Evolutionary conservation across 2,797 vertebrate species (phyloP).

Genomic region (Chelidonichthys spinosus): DNA sequence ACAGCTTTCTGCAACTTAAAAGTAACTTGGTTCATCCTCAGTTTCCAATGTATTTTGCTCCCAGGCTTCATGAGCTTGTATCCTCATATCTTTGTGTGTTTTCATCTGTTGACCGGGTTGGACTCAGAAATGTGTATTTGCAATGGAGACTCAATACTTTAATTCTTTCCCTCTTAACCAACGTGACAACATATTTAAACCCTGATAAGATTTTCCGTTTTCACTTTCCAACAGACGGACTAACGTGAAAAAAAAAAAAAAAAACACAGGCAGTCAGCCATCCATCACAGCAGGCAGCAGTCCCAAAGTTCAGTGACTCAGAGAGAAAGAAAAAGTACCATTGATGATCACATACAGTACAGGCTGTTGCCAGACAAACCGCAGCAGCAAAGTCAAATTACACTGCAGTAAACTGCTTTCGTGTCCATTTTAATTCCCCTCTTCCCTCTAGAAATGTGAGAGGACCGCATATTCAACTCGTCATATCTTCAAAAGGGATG

Average conservation of each 20-base stretch:
- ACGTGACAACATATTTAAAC: background rate
- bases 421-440: slow-evolving; percentile 1
- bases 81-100: background rate
- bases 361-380: slow-evolving; percentile 34
- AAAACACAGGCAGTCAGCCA: slow-evolving; percentile 26
- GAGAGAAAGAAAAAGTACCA: slow-evolving; percentile 33
- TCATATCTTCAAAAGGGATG: background rate
- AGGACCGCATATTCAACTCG: background rate
- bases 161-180: background rate
- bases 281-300: slow-evolving; percentile 24
- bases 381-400: slow-evolving; percentile 22
- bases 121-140: background rate
- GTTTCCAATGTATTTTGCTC: slow-evolving; percentile 21
- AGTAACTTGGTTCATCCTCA: slow-evolving; percentile 44
- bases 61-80: slow-evolving; percentile 6
- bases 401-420: slow-evolving; percentile 28
- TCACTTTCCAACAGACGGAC: slow-evolving; percentile 46
- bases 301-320: slow-evolving; percentile 1
- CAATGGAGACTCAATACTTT: background rate
- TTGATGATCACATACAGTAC: slow-evolving; percentile 46
- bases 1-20: slow-evolving; percentile 20
- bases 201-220: slow-evolving; percentile 6
- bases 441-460: slow-evolving; percentile 1
- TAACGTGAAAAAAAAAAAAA: slow-evolving; percentile 9
- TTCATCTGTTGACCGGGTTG: background rate